These are phyloP conservation scores for Microtus ochrogaster DNA, from an alignment of 2,113 vertebrate genomes.

Conservation along the genomic window DNA sequence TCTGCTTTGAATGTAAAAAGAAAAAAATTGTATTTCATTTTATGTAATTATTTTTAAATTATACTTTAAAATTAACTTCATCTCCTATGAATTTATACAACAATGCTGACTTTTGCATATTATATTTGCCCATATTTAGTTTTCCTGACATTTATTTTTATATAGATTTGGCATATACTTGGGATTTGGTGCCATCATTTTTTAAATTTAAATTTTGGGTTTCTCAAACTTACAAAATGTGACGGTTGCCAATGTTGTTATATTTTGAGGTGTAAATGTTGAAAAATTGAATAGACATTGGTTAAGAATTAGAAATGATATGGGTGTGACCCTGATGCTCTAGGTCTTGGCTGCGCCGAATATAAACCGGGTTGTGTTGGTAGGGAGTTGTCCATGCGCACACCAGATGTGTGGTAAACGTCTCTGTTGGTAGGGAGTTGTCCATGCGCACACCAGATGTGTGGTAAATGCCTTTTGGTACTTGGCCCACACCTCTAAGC, in stretches of 20 bases:
- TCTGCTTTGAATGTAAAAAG: slow-evolving; percentile 24
- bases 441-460: not conserved
- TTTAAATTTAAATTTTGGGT: slow-evolving; percentile 16
- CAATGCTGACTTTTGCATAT: not conserved
- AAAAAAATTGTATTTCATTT: slow-evolving; percentile 25
- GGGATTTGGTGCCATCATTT: slow-evolving; percentile 10
- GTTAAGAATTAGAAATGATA: slow-evolving; percentile 29
- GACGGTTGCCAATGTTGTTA: slow-evolving; percentile 17
- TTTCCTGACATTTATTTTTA: slow-evolving; percentile 43
- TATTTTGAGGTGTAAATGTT: slow-evolving; percentile 12
- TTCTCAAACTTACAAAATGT: not conserved
- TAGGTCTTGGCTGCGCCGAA: not conserved
- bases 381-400: no score
- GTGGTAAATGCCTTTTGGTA: not conserved
- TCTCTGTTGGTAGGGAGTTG: no score
- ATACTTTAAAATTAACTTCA: slow-evolving; percentile 44
- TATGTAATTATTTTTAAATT: slow-evolving; percentile 47
- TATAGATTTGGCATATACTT: not conserved
- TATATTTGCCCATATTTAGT: not conserved
- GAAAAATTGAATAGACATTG: not conserved
- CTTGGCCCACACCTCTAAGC: not conserved
- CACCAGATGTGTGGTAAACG: not conserved
- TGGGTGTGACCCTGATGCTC: not conserved
- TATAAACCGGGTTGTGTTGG: not conserved
- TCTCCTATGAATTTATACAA: slow-evolving; percentile 22